Percentiles rank a stretch among this genome's conserved stretches.
Conservation (phyloP, 1,140 invertebrate species). For the Ganaspis sp. region DNA sequence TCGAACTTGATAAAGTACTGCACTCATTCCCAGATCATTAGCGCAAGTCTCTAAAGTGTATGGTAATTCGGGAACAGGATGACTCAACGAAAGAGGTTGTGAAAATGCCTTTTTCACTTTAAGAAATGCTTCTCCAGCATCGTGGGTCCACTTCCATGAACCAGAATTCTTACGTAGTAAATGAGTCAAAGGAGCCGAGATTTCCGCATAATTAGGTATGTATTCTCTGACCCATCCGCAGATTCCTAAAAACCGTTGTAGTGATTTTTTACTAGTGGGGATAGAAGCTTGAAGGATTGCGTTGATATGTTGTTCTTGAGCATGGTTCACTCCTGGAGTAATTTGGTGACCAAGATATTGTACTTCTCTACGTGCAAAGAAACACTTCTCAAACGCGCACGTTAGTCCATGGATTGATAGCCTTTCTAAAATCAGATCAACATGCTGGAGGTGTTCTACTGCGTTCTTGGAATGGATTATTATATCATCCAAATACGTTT, state of each 20-base stretch:
- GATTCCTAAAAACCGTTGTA: slow-evolving; percentile 42
- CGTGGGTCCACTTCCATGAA: slow-evolving; percentile 5
- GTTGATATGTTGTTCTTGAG: not conserved
- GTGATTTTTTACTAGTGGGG: slow-evolving; percentile 31
- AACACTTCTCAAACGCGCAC: slow-evolving; percentile 28
- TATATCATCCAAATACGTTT: slow-evolving; percentile 38
- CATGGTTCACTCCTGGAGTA: not conserved
- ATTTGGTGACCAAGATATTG: slow-evolving; percentile 30
- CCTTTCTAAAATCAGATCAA: slow-evolving; percentile 29
- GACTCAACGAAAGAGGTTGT: not conserved
- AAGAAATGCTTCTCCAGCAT: not conserved
- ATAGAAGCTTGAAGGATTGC: not conserved
- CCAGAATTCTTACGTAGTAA: slow-evolving; percentile 2
- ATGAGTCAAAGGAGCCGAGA: slow-evolving; percentile 46
- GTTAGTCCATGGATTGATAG: slow-evolving; percentile 25
- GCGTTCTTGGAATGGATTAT: slow-evolving; percentile 32
- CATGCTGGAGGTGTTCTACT: slow-evolving; percentile 35
- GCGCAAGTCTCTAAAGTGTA: not conserved
- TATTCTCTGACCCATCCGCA: slow-evolving; percentile 59
- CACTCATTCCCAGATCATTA: not conserved
- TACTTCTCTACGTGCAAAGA: not conserved
- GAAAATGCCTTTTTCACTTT: not conserved
- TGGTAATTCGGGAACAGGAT: not conserved
- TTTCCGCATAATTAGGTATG: slow-evolving; percentile 41
- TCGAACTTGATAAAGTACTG: not conserved